Evolutionary conservation across 2,888 invertebrate genomes (phyloP).

Genomic region (Labia minor): DNA sequence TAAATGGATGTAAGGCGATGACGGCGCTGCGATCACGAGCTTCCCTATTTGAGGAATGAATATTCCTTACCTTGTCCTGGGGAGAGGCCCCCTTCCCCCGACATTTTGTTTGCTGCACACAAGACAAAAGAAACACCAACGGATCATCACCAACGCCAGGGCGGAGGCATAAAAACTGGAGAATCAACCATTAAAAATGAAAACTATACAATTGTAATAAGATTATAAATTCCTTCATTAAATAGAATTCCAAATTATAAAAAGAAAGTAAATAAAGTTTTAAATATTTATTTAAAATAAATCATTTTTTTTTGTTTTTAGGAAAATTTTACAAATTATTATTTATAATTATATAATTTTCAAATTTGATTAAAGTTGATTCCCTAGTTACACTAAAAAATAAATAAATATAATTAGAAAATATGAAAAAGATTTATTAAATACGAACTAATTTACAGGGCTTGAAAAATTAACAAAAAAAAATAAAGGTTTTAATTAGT

Average conservation of each 20-base stretch:
- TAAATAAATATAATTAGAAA: neutral
- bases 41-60: neutral
- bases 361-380: no score
- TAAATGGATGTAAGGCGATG: conserved; percentile 1
- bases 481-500: neutral
- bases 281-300: no score
- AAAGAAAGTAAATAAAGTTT: no score
- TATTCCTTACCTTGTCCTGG: neutral
- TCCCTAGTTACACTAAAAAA: neutral
- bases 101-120: conserved; percentile 7
- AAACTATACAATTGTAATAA: no score
- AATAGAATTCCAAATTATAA: no score
- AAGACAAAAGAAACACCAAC: conserved; percentile 13
- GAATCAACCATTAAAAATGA: neutral
- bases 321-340: no score
- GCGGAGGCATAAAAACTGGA: neutral
- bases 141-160: conserved; percentile 13
- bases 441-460: neutral
- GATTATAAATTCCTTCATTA: no score
- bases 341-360: no score
- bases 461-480: neutral
- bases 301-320: no score
- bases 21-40: conserved; percentile 13
- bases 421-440: neutral
- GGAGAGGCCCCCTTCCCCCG: conserved; percentile 8